These are phyloP conservation scores for Pseudocheirus occidentalis DNA, from an alignment of 2,797 vertebrate species.

Conservation along the genomic window DNA sequence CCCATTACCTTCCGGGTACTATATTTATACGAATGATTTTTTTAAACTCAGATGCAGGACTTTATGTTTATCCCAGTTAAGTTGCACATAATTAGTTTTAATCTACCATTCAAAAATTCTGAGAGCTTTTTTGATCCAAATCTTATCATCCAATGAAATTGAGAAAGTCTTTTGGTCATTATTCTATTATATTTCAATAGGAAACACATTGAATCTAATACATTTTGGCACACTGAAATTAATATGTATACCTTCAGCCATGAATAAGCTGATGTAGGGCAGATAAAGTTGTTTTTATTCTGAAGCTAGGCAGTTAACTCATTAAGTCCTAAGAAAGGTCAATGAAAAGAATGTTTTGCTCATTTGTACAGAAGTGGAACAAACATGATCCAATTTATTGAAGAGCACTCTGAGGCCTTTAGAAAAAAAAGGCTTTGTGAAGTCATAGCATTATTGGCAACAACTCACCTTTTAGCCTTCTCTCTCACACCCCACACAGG, in stretches of 20 bases:
- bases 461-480: background rate
- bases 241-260: background rate
- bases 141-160: background rate
- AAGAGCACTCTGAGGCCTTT: background rate
- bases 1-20: background rate
- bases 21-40: background rate
- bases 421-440: background rate
- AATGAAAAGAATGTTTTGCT: background rate
- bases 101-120: background rate
- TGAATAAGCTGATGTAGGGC: background rate
- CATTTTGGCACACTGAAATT: background rate
- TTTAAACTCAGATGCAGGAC: background rate
- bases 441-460: background rate
- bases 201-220: background rate
- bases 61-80: background rate
- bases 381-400: background rate
- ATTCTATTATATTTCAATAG: background rate
- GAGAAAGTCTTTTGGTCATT: background rate
- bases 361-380: background rate
- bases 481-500: background rate
- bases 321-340: background rate
- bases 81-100: background rate
- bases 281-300: background rate
- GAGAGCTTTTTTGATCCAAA: background rate
- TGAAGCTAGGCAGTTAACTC: background rate